These are phyloP conservation scores for Motacilla alba DNA, from an alignment of 2,113 vertebrate species.

Conservation along the genomic window DNA sequence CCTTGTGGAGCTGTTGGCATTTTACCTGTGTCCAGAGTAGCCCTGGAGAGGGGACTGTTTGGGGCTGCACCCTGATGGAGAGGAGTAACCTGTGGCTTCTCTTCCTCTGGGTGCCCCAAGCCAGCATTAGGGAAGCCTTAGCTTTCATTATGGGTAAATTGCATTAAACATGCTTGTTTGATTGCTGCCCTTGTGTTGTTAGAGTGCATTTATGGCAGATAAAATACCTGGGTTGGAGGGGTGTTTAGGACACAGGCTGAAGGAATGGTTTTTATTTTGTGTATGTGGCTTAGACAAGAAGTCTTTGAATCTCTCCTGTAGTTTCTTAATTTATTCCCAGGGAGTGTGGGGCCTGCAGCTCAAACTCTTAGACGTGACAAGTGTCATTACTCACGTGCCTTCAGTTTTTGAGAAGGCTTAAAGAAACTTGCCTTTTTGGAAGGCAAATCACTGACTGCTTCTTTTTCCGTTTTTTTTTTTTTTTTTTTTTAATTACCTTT, in stretches of 20 bases:
- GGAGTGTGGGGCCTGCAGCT: not conserved
- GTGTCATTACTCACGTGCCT: not conserved
- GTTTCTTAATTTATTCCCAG: not conserved
- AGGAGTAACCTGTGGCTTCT: not conserved
- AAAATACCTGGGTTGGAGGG: not conserved
- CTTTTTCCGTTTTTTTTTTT: not conserved
- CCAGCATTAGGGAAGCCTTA: not conserved
- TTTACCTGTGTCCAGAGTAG: not conserved
- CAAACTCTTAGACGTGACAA: not conserved
- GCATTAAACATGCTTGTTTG: not conserved
- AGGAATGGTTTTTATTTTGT: not conserved
- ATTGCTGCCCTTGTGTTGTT: rapidly evolving
- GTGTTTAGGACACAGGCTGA: not conserved
- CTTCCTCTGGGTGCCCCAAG: not conserved
- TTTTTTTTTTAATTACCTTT: not conserved
- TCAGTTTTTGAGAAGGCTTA: not conserved
- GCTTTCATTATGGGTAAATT: not conserved
- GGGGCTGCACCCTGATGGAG: not conserved
- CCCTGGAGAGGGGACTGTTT: not conserved
- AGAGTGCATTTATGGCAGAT: not conserved
- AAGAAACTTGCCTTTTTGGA: not conserved
- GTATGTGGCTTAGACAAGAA: not conserved
- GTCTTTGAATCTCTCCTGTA: not conserved
- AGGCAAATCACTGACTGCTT: not conserved
- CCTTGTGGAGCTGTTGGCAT: not conserved